Conservation (phyloP, 2,113 vertebrate species). For the Alaudala cheleensis region DNA sequence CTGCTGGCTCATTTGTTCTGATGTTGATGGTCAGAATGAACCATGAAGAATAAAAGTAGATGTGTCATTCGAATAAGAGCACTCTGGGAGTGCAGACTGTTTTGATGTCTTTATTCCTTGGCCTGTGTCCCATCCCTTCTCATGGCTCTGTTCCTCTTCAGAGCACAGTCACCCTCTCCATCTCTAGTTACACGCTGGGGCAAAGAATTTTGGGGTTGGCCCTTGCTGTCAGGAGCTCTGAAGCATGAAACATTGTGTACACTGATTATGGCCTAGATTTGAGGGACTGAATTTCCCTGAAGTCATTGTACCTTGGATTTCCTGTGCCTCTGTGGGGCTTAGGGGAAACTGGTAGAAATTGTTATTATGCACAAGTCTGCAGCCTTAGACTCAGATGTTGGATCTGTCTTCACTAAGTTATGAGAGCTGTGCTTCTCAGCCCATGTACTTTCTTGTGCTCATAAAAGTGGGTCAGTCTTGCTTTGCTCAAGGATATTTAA, state of each 20-base stretch:
- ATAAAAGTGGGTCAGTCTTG: background rate
- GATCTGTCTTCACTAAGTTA: background rate
- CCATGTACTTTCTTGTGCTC: background rate
- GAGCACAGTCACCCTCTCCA: background rate
- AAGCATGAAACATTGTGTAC: background rate
- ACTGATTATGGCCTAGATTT: background rate
- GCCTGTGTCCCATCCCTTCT: background rate
- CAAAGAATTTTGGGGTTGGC: conserved; percentile 8
- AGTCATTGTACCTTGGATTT: background rate
- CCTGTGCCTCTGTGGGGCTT: background rate
- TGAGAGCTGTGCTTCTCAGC: background rate
- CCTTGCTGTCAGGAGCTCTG: conserved; percentile 1
- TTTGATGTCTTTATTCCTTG: conserved; percentile 4
- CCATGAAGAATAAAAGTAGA: conserved; percentile 27
- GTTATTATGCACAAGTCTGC: background rate
- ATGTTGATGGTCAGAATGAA: conserved; percentile 4
- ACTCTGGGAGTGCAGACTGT: background rate
- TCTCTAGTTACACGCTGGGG: background rate
- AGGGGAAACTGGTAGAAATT: background rate
- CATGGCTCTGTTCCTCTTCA: background rate
- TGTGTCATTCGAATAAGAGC: background rate
- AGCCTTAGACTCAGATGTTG: background rate
- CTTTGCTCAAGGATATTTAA: background rate
- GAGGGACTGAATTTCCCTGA: background rate
- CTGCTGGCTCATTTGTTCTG: conserved; percentile 15